Base-by-base conservation (phyloP, 2,797 vertebrate genomes). In the Ataeniobius toweri region DNA sequence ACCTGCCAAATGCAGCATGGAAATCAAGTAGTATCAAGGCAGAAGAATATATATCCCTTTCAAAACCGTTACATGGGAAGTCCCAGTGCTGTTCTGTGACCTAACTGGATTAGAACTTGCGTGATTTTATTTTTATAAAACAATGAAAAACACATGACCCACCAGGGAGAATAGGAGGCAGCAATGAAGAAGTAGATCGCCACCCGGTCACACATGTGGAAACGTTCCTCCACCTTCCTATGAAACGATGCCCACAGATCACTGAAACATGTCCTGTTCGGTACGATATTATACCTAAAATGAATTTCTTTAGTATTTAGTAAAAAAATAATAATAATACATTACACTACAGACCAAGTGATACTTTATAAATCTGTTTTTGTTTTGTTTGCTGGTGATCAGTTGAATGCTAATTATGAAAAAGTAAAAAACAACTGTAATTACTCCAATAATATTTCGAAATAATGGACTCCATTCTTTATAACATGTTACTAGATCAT, bases 151-250 rank as follows among this genome's bases (percentile, higher is more conserved):
- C 67, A 69, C 14, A 2, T 70, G 56, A 95, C 97, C 95, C 93
- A 98, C 97, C 97, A 99, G 86, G 98, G 98, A 53, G 97, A 95
- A 0, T 99, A 98, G 4, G 98, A 97, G 0, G 97, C 96, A 0
- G 98, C 98, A 0, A 99, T 98, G 93, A 99, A 99, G 95, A 98
- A 98, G 91, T 99, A 99, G 90, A 99, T 99, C 86, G 95, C 97
- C 95, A 99, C 97, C 75, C 98, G 93, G 93, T 99, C 98, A 0
- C 96, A 97, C 98, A 98, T 99, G 92, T 99, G 98, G 81, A 99
- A 95, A 78, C 96, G 96, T 73, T 97, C 97, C 87, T 98, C 98
- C 87, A 98, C 94, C 0, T 86, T 96, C 93, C 98, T 98, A 75
- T 13, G 51, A 39, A 44, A 74, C 8, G 6, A 71, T 14, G 14